A percentile compares a stretch with the other conserved stretches of the same genome.
Conservation (phyloP, 2,113 vertebrate species). For the Bubalus kerabau region DNA sequence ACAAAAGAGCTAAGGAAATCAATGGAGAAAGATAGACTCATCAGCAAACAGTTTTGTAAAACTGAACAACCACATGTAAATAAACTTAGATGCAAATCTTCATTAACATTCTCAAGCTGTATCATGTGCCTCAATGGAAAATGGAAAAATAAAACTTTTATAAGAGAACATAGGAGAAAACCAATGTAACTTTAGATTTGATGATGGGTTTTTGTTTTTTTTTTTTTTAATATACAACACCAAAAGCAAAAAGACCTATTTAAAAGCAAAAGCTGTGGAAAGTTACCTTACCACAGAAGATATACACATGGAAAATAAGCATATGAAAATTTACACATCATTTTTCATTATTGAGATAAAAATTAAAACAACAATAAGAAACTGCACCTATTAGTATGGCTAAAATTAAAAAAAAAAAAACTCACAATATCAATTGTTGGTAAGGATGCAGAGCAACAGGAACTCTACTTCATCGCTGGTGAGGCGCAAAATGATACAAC, state of each 20-base stretch:
- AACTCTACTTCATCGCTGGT: background rate
- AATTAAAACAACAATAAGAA: background rate
- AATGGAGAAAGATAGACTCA: background rate
- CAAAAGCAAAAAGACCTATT: background rate
- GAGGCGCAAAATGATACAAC: background rate
- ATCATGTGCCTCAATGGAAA: background rate
- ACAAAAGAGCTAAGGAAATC: background rate
- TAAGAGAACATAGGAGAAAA: background rate
- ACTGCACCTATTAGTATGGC: background rate
- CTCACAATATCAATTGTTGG: background rate
- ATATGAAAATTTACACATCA: background rate
- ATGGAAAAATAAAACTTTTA: background rate
- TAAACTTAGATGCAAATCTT: background rate
- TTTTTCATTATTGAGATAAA: background rate
- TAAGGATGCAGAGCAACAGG: background rate
- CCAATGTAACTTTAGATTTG: background rate
- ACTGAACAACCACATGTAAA: background rate
- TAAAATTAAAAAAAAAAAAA: background rate
- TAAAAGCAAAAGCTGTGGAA: background rate
- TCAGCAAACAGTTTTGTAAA: background rate
- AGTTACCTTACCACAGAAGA: background rate
- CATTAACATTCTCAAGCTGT: background rate
- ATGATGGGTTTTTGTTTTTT: background rate
- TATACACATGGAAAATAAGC: background rate
- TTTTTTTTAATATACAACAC: background rate